phyloP scores from a whole-genome alignment of 2,113 vertebrate genomes.

The Hemichromis elongatus region DNA sequence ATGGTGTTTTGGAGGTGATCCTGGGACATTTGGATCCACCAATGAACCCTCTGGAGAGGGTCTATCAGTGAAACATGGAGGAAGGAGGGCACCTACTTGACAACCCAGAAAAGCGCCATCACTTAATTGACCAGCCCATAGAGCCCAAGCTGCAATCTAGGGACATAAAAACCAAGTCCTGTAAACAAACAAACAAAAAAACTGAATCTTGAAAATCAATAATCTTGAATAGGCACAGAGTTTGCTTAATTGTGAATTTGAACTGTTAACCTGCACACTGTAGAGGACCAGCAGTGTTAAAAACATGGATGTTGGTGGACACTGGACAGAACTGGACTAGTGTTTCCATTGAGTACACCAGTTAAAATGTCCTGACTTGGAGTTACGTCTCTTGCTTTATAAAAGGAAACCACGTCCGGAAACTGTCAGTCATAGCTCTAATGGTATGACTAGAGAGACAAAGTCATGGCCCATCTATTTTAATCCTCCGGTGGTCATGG shows the following conservation, averaged over 20 bases:
- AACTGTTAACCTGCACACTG: background rate
- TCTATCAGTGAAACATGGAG: background rate
- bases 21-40: background rate
- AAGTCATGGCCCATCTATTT: conserved; percentile 62
- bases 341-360: background rate
- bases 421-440: conserved; percentile 48
- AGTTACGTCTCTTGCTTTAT: background rate
- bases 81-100: background rate
- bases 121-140: background rate
- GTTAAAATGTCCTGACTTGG: background rate
- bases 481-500: conserved; percentile 39
- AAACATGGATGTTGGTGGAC: background rate
- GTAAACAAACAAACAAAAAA: background rate
- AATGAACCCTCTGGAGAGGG: background rate
- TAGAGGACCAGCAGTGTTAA: background rate
- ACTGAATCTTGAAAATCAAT: background rate
- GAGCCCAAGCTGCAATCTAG: background rate
- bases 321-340: background rate
- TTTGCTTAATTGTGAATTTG: background rate
- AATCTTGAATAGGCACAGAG: background rate
- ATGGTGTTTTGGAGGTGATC: background rate
- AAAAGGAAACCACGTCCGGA: conserved; percentile 37
- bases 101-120: background rate
- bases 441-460: conserved; percentile 38
- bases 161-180: background rate